phyloP scores from a whole-genome alignment of 2,797 vertebrate species.

The Halcyon leucocephala region DNA sequence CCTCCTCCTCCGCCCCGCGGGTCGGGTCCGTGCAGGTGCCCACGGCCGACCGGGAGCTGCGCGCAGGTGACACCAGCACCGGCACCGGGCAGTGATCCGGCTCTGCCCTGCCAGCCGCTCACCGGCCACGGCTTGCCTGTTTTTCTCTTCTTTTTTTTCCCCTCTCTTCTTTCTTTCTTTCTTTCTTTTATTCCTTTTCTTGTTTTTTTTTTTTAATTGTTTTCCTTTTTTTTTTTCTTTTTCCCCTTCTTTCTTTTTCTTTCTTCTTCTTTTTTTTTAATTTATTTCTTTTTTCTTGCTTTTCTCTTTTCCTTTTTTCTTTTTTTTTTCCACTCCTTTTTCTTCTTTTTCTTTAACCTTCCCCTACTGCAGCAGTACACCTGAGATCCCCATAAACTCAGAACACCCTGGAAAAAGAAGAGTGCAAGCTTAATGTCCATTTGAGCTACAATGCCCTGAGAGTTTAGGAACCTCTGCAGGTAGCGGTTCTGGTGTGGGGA shows the following conservation, averaged over 20 bases:
- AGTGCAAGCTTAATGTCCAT: not conserved
- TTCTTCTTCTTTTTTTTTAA: too few relatives aligned
- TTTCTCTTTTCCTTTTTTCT: not conserved
- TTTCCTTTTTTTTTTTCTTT: not conserved
- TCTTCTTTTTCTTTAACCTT: not conserved
- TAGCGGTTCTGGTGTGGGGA: not conserved
- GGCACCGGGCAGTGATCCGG: not conserved
- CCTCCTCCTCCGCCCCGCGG: not conserved
- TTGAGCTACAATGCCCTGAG: not conserved
- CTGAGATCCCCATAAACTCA: not conserved
- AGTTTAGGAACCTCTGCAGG: not conserved
- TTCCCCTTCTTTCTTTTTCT: rapidly evolving
- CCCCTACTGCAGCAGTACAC: not conserved
- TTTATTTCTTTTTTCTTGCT: not conserved
- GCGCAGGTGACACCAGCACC: not conserved
- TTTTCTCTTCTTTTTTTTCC: not conserved
- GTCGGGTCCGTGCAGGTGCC: not conserved
- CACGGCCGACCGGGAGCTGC: not conserved
- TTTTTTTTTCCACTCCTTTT: not conserved
- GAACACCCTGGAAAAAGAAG: not conserved
- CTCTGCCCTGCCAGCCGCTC: not conserved
- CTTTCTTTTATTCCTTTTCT: too few relatives aligned
- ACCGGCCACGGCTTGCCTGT: not conserved
- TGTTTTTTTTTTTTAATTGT: not conserved
- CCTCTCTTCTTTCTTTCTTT: not conserved